A percentile compares a stretch with the other conserved stretches of the same genome.
phyloP scores from a whole-genome alignment of 2,888 invertebrate genomes.

The Athrips mouffetella region DNA sequence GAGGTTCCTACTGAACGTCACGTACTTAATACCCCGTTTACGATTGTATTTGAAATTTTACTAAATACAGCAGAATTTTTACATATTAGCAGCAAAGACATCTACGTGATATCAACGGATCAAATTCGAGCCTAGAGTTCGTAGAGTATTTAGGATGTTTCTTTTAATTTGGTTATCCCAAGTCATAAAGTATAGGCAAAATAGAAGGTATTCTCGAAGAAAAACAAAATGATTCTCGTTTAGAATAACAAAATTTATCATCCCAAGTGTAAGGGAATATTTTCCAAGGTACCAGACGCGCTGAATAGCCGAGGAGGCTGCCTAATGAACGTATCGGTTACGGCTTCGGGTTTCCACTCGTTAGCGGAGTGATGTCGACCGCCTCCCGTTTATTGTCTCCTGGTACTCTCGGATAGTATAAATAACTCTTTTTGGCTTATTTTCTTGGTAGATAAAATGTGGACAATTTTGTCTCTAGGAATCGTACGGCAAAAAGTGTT shows the following conservation, averaged over 20 bases:
- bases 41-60: no score
- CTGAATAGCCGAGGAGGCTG: slow-evolving; percentile 44
- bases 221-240: background rate
- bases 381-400: slow-evolving; percentile 52
- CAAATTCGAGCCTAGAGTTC: no score
- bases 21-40: no score
- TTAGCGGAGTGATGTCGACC: slow-evolving; percentile 47
- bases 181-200: no score
- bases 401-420: slow-evolving; percentile 33
- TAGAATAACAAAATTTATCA: slow-evolving; percentile 25
- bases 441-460: background rate
- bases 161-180: no score
- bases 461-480: no score
- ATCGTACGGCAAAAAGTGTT: no score
- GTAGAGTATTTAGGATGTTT: no score
- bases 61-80: no score
- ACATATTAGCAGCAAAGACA: no score
- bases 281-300: slow-evolving; percentile 39
- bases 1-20: no score
- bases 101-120: no score
- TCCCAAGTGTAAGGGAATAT: slow-evolving; percentile 40
- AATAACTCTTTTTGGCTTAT: slow-evolving; percentile 24
- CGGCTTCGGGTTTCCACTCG: slow-evolving; percentile 63
- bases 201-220: background rate
- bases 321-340: slow-evolving; percentile 68